Base-by-base conservation (phyloP, 1,140 invertebrate genomes). In the Zaprionus vittiger region DNA sequence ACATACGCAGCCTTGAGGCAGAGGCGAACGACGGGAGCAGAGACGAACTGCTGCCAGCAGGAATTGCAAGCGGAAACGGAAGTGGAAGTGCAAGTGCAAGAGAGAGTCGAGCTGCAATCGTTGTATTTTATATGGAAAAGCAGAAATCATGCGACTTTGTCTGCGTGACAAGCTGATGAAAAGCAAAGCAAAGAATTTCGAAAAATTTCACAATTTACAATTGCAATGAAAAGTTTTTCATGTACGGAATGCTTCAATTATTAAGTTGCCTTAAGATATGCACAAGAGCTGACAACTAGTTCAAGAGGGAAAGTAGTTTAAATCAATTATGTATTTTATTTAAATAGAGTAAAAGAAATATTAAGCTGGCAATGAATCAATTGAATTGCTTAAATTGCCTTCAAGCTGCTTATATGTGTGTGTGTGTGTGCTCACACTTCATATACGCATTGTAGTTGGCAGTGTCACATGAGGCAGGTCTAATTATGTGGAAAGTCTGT, bases 401-500 rank as follows among this genome's bases (percentile, higher is more conserved):
- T 0, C 15, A 41, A n/a, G 15, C 5, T n/a, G 38, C 1, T 5
- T 41, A 2, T 9, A 11, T 22, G 17, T 4, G 44, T 49, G 44
- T 49, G 17, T 49, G 17, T 22, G 44, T 26, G 34, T 31, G 17
- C 14, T 55, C 20, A 44, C 9, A 31, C 28, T 37, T 37, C 1
- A 14, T 3, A 15, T 11, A 26, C 20, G 20, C 22, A 22, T 31
- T 57, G 14, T 11, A 24, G 17, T 41, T 55, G 41, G 26, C 55
- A 38, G 57, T 69, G 72, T 81, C 68, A 80, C 60, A 67, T 66
- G 69, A 59, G 49, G 55, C 31, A 54, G 20, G 11, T 78, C 73
- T 89, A 87, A 83, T 86, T 86, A 89, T 76, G 56, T 64, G 52
- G 54, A 49, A 56, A 41, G 52, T 41, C 38, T 34, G 11, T 49